phyloP scores from a whole-genome alignment of 2,888 invertebrate species.

The Hoplodrina ambigua region DNA sequence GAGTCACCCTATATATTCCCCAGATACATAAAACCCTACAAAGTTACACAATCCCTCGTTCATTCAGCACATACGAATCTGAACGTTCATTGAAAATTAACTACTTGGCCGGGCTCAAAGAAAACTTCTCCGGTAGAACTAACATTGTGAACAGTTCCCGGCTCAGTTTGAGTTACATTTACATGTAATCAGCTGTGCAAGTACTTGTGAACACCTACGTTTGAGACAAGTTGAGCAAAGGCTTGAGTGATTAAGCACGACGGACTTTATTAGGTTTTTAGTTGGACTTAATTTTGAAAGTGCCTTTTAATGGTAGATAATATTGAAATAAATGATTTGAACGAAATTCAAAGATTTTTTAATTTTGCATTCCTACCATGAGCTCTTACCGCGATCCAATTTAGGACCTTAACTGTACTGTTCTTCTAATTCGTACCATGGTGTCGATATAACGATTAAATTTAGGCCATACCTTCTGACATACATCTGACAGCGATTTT shows the following conservation, averaged over 20 bases:
- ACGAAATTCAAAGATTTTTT: no score
- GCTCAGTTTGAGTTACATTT: conserved; percentile 44
- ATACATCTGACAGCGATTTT: no score
- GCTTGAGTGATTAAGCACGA: background rate
- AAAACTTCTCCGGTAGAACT: conserved; percentile 33
- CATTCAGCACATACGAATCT: conserved; percentile 9
- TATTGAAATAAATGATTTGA: no score
- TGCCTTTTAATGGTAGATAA: no score
- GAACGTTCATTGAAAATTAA: conserved; percentile 34
- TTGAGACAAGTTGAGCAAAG: conserved; percentile 15
- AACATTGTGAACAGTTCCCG: conserved; percentile 30
- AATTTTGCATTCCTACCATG: no score
- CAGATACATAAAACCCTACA: background rate
- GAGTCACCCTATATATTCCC: no score
- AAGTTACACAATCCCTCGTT: background rate
- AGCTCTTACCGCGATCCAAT: no score
- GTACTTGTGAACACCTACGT: conserved; percentile 36
- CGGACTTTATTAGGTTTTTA: background rate
- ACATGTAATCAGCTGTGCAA: conserved; percentile 44
- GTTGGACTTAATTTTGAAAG: no score
- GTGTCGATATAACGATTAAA: no score
- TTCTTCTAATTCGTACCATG: no score
- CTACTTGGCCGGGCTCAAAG: conserved; percentile 30
- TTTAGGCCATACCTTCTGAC: no score
- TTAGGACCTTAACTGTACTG: no score